Evolutionary conservation across 37 sponge, comb jelly and placozoan species (phyloP).

Genomic region (Cladorhizidae sp.): DNA sequence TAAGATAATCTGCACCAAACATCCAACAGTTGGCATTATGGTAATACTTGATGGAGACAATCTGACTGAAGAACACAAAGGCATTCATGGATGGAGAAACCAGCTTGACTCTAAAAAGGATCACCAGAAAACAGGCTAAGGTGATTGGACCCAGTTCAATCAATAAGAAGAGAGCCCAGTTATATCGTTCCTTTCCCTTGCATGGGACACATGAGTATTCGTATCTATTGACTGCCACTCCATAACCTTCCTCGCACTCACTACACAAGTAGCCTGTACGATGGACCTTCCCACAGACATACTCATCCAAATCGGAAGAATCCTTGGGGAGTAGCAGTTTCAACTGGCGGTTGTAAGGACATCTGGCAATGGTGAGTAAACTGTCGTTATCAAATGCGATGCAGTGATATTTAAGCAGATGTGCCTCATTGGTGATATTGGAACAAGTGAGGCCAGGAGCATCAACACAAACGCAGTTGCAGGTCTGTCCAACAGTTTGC

Average conservation of each 20-base stretch:
- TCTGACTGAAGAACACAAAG: constrained; percentile 64
- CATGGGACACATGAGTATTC: constrained; percentile 23
- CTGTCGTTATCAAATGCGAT: background rate
- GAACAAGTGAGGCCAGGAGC: background rate
- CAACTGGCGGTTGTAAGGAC: constrained; percentile 12
- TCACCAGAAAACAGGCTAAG: constrained; percentile 28
- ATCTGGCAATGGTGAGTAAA: background rate
- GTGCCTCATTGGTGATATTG: background rate
- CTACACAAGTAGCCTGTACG: constrained; percentile 37
- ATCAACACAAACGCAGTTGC: constrained; percentile 13
- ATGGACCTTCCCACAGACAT: constrained; percentile 4
- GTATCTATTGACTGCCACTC: constrained; percentile 23
- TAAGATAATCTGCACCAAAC: background rate
- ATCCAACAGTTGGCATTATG: constrained; percentile 8
- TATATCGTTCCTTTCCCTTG: background rate
- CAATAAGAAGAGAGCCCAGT: constrained; percentile 33
- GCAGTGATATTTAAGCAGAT: background rate
- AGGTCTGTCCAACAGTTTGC: background rate
- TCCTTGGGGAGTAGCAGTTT: background rate
- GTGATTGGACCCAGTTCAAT: constrained; percentile 29
- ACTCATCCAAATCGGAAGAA: background rate
- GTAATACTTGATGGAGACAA: constrained; percentile 26
- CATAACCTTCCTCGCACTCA: constrained; percentile 14
- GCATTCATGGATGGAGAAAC: constrained; percentile 51
- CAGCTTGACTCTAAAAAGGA: constrained; percentile 36